Evolutionary conservation across 2,888 invertebrate species (phyloP), one percentile per base, ranked within the genome.

Genomic region (Deroplatys truncata): DNA sequence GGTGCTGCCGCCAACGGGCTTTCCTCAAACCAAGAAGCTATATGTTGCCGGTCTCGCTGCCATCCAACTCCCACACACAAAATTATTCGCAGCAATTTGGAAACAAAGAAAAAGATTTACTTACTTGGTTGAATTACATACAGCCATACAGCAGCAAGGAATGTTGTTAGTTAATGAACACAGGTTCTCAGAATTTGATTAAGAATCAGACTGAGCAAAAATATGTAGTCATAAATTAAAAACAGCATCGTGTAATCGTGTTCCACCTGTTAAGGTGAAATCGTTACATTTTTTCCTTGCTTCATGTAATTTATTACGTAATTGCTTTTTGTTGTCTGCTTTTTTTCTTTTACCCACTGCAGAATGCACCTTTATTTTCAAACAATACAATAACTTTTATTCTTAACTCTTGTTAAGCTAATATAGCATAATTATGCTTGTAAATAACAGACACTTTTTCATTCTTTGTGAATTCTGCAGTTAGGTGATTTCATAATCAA

Each of bases 161-260:
- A 72, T 72, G 56, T 72, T 72, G 28, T 72, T 82, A 82, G 82
- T 83, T 82, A 86, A 13, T 84, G 84, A 56, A 85, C 82, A 84
- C 72, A 84, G 83, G 87, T 88, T 84, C 89, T 89, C 89, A 90
- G 72, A 84, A 88, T 87, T 90, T 91, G 91, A 91, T 91, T 91
- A 88, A 91, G 91, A 90, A 91, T 91, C 89, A 91, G 91, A 91
- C 89, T 91, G 89, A 91, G 91, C 91, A 91, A 82, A 91, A 88
- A 90, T 90, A 91, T 91, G 91, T 89, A 91, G 91, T 91, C 91
- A 91, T 90, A 91, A 85, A 91, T 90, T 91, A 90, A 91, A 91
- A 88, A 90, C 85, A 88, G 56, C 56, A 72, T 72, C 56, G 56
- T 56, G 56, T 56, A 85, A 89, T 56, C 85, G 56, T 16, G 20